Percentiles rank a stretch among this genome's conserved stretches.
Evolutionary conservation across 2,113 vertebrate species (phyloP).

Genomic region (Bubo blakistoni): DNA sequence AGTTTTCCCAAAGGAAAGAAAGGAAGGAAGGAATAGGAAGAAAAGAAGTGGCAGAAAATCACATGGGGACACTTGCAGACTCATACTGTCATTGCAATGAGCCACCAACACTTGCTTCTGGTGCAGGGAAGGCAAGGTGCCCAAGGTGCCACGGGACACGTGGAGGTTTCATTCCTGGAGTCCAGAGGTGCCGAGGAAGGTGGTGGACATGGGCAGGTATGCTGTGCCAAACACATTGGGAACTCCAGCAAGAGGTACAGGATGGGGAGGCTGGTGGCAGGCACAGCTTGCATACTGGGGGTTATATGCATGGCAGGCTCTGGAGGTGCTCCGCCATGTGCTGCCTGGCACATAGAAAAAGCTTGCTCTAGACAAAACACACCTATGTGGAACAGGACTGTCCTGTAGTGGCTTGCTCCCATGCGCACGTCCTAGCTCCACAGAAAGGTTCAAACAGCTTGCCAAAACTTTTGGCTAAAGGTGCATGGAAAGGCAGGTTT

Average conservation of each 20-base stretch:
- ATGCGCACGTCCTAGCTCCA: not conserved
- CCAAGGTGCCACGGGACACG: accelerated
- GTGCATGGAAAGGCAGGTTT: not conserved
- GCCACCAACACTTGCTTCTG: not conserved
- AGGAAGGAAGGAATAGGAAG: not conserved
- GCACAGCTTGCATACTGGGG: not conserved
- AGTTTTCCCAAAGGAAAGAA: not conserved
- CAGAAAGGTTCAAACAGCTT: not conserved
- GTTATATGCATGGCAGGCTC: not conserved
- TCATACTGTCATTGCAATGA: not conserved
- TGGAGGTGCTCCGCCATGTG: not conserved
- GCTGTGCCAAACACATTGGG: not conserved
- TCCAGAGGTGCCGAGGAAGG: not conserved
- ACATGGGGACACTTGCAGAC: not conserved
- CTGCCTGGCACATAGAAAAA: not conserved
- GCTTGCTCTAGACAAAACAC: not conserved
- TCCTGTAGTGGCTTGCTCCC: not conserved
- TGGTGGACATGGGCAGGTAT: not conserved
- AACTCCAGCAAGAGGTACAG: not conserved
- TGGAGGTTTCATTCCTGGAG: not conserved
- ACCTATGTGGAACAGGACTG: accelerated
- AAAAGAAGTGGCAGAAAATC: not conserved
- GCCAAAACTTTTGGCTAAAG: not conserved
- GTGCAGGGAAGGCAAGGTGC: not conserved
- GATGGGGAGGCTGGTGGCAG: not conserved